Evolutionary conservation across 2,888 invertebrate genomes (phyloP).

Genomic region (Stenchaetothrips biformis): DNA sequence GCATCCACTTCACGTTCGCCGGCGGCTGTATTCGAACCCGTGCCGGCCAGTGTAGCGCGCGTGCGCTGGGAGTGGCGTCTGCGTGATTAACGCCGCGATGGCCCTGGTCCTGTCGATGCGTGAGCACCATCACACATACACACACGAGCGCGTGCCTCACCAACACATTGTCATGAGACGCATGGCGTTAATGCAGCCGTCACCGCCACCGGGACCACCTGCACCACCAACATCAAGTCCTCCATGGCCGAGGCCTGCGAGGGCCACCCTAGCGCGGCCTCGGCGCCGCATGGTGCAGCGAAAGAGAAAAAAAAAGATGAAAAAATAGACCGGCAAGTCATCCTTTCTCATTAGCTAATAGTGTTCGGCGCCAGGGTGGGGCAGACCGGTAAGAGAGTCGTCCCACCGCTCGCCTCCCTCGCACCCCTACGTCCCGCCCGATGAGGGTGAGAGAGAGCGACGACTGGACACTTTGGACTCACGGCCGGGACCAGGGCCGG

Average conservation of each 20-base stretch:
- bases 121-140: no score
- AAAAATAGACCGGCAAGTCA: not conserved
- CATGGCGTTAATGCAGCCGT: not conserved
- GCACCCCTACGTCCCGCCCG: not conserved
- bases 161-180: not conserved
- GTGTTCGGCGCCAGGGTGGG: not conserved
- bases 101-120: no score
- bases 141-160: no score
- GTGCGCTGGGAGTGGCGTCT: no score
- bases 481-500: no score
- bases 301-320: no score
- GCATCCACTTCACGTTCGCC: no score
- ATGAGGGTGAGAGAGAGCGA: not conserved
- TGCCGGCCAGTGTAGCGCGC: no score
- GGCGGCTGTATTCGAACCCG: no score
- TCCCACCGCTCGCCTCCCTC: not conserved
- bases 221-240: not conserved
- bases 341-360: conserved; percentile 8
- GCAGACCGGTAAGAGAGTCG: not conserved
- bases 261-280: not conserved
- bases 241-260: not conserved
- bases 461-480: not conserved
- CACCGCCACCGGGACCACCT: not conserved
- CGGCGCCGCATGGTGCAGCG: no score
- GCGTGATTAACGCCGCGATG: no score